These are phyloP conservation scores for Choreutis nemorana DNA, from an alignment of 2,888 invertebrate genomes.

Conservation along the genomic window DNA sequence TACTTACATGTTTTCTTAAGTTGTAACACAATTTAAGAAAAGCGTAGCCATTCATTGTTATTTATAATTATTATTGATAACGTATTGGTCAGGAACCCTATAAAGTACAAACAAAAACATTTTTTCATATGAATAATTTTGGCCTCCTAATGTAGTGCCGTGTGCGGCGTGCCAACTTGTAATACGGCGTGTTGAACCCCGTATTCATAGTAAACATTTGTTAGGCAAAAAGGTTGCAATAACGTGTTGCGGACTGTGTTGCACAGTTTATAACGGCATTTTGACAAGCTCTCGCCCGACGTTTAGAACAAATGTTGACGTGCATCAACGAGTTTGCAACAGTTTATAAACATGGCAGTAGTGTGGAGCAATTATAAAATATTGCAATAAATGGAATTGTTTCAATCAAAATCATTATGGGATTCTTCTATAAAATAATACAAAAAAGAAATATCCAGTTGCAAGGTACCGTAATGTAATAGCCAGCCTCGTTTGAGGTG, in stretches of 20 bases:
- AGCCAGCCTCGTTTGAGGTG: constrained; percentile 14
- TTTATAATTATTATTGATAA: no score
- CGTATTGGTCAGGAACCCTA: no score
- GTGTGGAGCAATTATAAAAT: constrained; percentile 12
- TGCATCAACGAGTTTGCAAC: constrained; percentile 9
- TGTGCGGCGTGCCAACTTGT: no score
- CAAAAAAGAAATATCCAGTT: constrained; percentile 11
- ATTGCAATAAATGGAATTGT: constrained; percentile 11
- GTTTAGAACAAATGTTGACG: constrained; percentile 10
- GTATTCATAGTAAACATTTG: neutral
- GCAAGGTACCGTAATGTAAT: constrained; percentile 13
- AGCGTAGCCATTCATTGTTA: no score
- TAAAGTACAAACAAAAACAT: no score
- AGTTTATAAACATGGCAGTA: constrained; percentile 10
- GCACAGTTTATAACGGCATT: constrained; percentile 1
- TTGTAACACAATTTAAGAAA: no score
- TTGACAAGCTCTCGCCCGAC: constrained; percentile 7
- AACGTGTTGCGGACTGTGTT: neutral
- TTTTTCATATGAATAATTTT: no score
- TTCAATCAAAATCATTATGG: constrained; percentile 4
- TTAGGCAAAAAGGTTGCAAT: neutral
- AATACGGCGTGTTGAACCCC: no score
- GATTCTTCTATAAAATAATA: constrained; percentile 4
- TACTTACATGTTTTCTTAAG: no score
- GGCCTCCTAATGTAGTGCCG: no score